Percentiles rank a stretch among this genome's conserved stretches.
Evolutionary conservation across 2,797 vertebrate species (phyloP).

Genomic region (Pelobates cultripes): DNA sequence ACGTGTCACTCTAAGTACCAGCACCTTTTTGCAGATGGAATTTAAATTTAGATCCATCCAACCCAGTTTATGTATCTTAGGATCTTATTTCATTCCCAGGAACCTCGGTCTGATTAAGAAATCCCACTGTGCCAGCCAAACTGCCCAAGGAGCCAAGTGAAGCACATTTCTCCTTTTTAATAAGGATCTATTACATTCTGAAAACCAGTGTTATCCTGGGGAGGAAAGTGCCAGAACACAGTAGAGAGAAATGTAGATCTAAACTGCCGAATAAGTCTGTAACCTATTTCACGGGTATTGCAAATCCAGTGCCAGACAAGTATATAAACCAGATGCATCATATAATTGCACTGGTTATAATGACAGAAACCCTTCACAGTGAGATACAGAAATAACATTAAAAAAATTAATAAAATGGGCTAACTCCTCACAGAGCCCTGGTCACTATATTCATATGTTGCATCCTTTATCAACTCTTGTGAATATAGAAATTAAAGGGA

Average conservation of each 20-base stretch:
- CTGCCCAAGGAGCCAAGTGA: constrained; percentile 32
- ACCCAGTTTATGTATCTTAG: neutral
- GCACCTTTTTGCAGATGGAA: no score
- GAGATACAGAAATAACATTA: constrained; percentile 1
- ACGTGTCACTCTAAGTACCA: no score
- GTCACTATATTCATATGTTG: neutral
- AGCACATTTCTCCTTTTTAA: constrained; percentile 35
- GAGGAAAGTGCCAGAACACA: constrained; percentile 17
- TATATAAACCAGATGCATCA: constrained; percentile 42
- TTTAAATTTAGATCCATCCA: constrained; percentile 26
- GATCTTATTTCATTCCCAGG: constrained; percentile 42
- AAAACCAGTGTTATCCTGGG: neutral
- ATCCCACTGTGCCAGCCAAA: constrained; percentile 45
- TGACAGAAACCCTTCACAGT: constrained; percentile 6
- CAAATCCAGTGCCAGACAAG: constrained; percentile 9
- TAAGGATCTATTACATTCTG: constrained; percentile 48
- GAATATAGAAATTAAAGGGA: neutral
- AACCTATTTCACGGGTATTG: constrained; percentile 35
- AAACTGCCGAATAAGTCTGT: constrained; percentile 15
- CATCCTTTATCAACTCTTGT: constrained; percentile 19
- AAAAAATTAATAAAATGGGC: neutral
- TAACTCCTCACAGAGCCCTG: neutral
- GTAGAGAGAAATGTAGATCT: neutral
- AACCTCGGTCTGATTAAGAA: constrained; percentile 29
- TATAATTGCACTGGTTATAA: constrained; percentile 8